These are phyloP conservation scores for Calonectris borealis DNA, from an alignment of 2,113 vertebrate genomes.

Conservation along the genomic window DNA sequence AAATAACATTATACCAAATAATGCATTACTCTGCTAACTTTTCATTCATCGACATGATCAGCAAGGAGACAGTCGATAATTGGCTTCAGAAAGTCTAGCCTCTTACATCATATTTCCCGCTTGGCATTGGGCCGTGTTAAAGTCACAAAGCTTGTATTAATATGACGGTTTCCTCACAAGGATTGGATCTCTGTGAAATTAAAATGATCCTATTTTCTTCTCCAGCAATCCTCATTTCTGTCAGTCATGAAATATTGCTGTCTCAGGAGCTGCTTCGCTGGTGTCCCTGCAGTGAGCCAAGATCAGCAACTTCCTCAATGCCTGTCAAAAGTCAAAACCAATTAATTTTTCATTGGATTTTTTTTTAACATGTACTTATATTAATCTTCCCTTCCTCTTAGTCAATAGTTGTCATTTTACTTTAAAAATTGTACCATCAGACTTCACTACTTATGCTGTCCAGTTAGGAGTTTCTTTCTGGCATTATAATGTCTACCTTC, in stretches of 20 bases:
- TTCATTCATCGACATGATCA: background rate
- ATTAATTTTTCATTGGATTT: background rate
- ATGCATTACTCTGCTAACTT: background rate
- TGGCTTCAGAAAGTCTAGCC: slow-evolving; percentile 15
- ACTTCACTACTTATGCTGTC: background rate
- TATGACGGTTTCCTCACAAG: background rate
- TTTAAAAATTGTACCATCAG: background rate
- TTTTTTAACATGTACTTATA: background rate
- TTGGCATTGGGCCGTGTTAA: background rate
- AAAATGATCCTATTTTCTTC: background rate
- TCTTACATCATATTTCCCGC: background rate
- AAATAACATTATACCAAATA: background rate
- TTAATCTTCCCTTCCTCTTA: background rate
- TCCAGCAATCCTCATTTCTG: background rate
- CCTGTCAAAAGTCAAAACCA: background rate
- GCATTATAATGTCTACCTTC: background rate
- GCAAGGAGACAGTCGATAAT: background rate
- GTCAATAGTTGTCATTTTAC: background rate
- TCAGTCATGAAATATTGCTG: background rate
- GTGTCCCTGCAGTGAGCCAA: background rate
- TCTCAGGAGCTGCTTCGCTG: background rate
- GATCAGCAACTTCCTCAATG: background rate
- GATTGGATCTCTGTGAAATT: background rate
- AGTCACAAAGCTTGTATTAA: background rate
- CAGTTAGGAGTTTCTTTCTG: background rate